Evolutionary conservation across 2,888 invertebrate genomes (phyloP), one percentile per base, ranked within the genome.

Genomic region (Acanthosoma haemorrhoidale): DNA sequence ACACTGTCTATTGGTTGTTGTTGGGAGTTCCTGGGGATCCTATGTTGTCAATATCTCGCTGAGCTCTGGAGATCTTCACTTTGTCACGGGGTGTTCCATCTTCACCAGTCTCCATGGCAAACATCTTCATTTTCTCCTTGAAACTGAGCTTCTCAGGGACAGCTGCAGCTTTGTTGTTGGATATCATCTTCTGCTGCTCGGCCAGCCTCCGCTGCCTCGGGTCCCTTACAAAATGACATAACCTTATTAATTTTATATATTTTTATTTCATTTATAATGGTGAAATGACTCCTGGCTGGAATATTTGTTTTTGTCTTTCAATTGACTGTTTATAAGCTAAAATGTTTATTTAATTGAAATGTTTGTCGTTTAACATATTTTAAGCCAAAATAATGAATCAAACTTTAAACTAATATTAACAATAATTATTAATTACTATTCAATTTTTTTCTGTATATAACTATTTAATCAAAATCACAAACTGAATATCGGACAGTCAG

Each of bases 51-150:
- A 96, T 96, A 80, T 95, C 94, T 75, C 96, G 87, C 82, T 97
- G 96, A 69, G 96, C 96, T 77, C 94, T 87, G 39, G 96, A 97
- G 80, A 93, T 94, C 84, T 96, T 97, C 71, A 95, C 90, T 84
- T 95, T 95, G 80, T 96, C 94, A 82, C 92, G 91, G 75, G 96
- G 96, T 73, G 95, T 94, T 78, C 89, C 87, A 77, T 90, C 88
- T 79, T 96, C 96, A 43, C 97, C 97, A 13, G 95, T 91, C 83
- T 97, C 96, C 82, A 92, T 88, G 51, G 97, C 98, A 83, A 99
- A 99, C 92, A 97, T 94, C 82, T 95, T 95, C 96, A 98, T 98
- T 82, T 99, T 99, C 81, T 99, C 98, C 80, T 95, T 91, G 82
- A 99, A 99, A 70, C 94, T 94, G 73, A 98, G 85, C 77, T 96